These are phyloP conservation scores for Caranx ignobilis DNA, from an alignment of 2,113 vertebrate species.

Conservation along the genomic window DNA sequence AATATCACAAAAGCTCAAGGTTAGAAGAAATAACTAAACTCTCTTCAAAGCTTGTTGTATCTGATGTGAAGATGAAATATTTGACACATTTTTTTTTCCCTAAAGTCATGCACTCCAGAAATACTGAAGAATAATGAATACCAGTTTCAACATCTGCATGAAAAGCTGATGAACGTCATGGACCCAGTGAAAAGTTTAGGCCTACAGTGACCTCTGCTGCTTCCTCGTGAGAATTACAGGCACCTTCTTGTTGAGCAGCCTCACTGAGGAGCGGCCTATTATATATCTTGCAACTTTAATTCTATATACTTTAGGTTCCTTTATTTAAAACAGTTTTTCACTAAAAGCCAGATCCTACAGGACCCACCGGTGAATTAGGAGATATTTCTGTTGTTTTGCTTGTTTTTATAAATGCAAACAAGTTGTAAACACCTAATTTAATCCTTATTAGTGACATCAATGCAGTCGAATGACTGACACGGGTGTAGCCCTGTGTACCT, in stretches of 20 bases:
- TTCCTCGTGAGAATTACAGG: not conserved
- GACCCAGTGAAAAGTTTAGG: not conserved
- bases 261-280: not conserved
- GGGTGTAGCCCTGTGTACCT: not conserved
- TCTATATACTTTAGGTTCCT: not conserved
- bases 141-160: not conserved
- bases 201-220: slow-evolving; percentile 65
- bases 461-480: not conserved
- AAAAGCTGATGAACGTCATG: not conserved
- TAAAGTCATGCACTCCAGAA: not conserved
- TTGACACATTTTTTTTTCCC: not conserved
- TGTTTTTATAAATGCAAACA: not conserved
- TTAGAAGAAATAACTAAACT: slow-evolving; percentile 9
- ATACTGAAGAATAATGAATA: not conserved
- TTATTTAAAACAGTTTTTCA: too few species aligned
- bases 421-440: not conserved
- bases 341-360: too few species aligned
- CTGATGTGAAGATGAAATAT: slow-evolving; percentile 15
- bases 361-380: not conserved
- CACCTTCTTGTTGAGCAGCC: not conserved
- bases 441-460: not conserved
- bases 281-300: not conserved
- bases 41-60: slow-evolving; percentile 23
- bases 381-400: not conserved
- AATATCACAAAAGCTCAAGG: slow-evolving; percentile 55